phyloP scores from a whole-genome alignment of 2,888 invertebrate species.

The Julus scanicus region DNA sequence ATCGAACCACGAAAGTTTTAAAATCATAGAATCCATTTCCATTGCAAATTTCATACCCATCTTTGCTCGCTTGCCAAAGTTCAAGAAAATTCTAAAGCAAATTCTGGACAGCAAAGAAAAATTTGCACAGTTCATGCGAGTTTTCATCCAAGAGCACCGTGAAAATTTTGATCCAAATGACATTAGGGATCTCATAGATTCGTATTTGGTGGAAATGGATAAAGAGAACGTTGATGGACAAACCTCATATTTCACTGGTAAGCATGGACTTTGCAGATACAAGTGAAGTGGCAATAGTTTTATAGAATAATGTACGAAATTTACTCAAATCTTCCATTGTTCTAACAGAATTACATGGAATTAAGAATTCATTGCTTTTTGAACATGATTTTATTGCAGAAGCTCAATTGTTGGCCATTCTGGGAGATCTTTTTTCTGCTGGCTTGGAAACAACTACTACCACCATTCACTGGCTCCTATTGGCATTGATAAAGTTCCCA shows the following conservation, averaged over 20 bases:
- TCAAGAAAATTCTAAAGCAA: neutral
- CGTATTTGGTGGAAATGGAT: slow-evolving; percentile 58
- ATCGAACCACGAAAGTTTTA: slow-evolving; percentile 53
- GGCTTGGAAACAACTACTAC: slow-evolving; percentile 85
- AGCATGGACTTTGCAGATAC: neutral
- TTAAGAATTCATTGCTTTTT: neutral
- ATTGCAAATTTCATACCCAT: slow-evolving; percentile 49
- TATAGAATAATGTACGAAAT: neutral
- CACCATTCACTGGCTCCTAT: slow-evolving; percentile 82
- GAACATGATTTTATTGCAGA: slow-evolving; percentile 22
- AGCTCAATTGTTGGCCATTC: slow-evolving; percentile 76
- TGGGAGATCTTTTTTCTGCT: slow-evolving; percentile 87
- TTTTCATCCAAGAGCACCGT: slow-evolving; percentile 56
- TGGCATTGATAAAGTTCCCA: slow-evolving; percentile 79
- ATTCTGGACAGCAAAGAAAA: neutral
- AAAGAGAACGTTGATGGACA: slow-evolving; percentile 52
- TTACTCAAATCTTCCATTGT: neutral
- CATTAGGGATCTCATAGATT: slow-evolving; percentile 58
- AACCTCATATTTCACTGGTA: slow-evolving; percentile 56
- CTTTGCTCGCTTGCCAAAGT: neutral
- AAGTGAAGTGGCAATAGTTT: no score
- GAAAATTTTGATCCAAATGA: neutral
- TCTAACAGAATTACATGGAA: no score
- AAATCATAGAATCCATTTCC: slow-evolving; percentile 46
- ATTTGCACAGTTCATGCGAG: slow-evolving; percentile 44